Base-by-base conservation (phyloP, 2,113 vertebrate species). In the Naja naja region DNA sequence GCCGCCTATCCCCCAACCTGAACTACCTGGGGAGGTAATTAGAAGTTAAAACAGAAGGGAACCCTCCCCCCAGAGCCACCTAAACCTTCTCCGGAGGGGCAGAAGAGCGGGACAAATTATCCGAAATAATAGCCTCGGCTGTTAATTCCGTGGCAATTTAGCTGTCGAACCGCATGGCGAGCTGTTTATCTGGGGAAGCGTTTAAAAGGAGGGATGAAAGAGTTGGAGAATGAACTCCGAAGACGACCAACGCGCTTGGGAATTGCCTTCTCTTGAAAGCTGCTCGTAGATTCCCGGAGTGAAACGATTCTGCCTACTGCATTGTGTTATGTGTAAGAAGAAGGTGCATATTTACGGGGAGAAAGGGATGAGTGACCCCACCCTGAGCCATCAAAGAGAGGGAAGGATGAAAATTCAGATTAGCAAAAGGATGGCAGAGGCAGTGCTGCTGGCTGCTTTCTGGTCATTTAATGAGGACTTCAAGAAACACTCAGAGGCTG, bases 391-490 rank as follows among this genome's bases (percentile, higher is more conserved):
- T 85, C 23, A 4, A 12, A 27, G 22, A 88, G 30, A 91, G 12
- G 27, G 14, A 58, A 60, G 22, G 52, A 49, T 88, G 56, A 55
- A 69, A 88, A 60, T 22, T 25, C 16, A 64, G 53, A 45, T 91
- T 45, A 53, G 53, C 60, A 54, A 34, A 86, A 64, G 25, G 25
- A 9, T 8, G 47, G 54, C 0, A 60, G 10, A 34, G 25, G 64
- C 86, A 58, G 10, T 69, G 58, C 9, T 89, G 69, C 22, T 53
- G 89, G 85, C 90, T 74, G 39, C 91, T 93, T 92, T 20, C 60
- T 60, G 87, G 94, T 90, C 91, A 45, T 90, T 94, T 92, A 92
- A 91, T 94, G 89, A 93, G 81, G 91, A 93, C 92, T 93, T 94
- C 39, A 94, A 89, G 69, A 91, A 89, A 93, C 22, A 30, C 56